Percentiles rank a stretch among this genome's conserved stretches.
Evolutionary conservation across 2,113 vertebrate genomes (phyloP).

Genomic region (Echinops telfairi): DNA sequence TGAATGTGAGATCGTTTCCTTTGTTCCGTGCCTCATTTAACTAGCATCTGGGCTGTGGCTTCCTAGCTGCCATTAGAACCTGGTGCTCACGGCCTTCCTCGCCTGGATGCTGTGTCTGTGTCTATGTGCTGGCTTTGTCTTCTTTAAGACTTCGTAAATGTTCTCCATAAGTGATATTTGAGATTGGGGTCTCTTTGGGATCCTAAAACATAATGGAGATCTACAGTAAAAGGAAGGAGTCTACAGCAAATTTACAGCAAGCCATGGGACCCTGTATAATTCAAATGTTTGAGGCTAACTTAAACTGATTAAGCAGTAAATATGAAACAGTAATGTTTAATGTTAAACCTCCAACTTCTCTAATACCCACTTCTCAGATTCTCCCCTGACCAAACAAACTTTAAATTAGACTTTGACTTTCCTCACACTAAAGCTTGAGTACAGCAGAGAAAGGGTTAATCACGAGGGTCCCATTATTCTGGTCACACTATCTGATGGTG

Average conservation of each 20-base stretch:
- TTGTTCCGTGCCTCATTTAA: too few relatives aligned
- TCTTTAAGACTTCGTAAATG: too few relatives aligned
- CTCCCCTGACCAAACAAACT: not conserved
- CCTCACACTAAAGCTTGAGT: conserved; percentile 17
- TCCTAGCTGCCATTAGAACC: too few relatives aligned
- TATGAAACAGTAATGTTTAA: too few relatives aligned
- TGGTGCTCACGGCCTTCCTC: too few relatives aligned
- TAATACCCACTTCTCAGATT: conserved; percentile 26
- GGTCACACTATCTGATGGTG: not conserved
- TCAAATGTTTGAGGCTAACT: conserved; percentile 13
- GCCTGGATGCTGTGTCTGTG: too few relatives aligned
- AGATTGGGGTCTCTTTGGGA: too few relatives aligned
- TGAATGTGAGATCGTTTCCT: too few relatives aligned
- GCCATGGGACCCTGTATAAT: not conserved
- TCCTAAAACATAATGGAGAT: not conserved
- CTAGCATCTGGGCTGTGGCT: too few relatives aligned
- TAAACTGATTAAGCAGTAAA: not conserved
- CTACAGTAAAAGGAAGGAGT: not conserved
- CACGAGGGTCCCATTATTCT: not conserved
- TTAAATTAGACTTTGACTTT: conserved; percentile 27
- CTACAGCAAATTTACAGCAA: not conserved
- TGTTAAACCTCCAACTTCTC: not conserved
- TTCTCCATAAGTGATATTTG: too few relatives aligned
- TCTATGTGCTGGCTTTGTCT: too few relatives aligned
- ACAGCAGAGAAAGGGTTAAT: conserved; percentile 7